A percentile compares a stretch with the other conserved stretches of the same genome.
These are phyloP conservation scores for Andrena trimmerana DNA, from an alignment of 2,888 invertebrate genomes.

Conservation along the genomic window DNA sequence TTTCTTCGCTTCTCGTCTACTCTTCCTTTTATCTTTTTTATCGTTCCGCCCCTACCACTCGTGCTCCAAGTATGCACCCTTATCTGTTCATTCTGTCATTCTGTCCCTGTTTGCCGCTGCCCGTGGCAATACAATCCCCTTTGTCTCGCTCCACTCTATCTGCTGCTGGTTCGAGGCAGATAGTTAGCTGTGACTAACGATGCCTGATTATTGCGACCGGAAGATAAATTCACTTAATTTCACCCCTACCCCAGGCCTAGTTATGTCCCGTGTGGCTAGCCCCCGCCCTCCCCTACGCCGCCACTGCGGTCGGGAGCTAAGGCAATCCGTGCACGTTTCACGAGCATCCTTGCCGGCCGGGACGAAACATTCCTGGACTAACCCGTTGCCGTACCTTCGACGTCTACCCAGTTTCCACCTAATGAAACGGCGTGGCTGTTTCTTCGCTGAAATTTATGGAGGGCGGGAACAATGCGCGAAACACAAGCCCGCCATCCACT, in stretches of 20 bases:
- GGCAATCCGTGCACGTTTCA: slow-evolving; percentile 37
- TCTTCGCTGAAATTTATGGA: slow-evolving; percentile 18
- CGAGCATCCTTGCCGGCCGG: neutral
- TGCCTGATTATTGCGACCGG: slow-evolving; percentile 76
- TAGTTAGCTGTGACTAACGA: slow-evolving; percentile 70
- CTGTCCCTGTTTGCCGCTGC: slow-evolving; percentile 14
- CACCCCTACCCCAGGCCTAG: slow-evolving; percentile 61
- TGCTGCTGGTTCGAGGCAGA: slow-evolving; percentile 17
- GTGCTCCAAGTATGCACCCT: slow-evolving; percentile 14
- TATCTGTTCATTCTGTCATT: slow-evolving; percentile 29
- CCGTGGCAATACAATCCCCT: slow-evolving; percentile 32
- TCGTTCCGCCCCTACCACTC: neutral
- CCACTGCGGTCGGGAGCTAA: slow-evolving; percentile 14
- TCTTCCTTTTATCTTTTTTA: neutral
- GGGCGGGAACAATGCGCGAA: slow-evolving; percentile 15
- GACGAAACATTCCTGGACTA: slow-evolving; percentile 2
- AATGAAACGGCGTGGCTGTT: slow-evolving; percentile 35
- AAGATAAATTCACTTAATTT: slow-evolving; percentile 78
- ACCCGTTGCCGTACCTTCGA: slow-evolving; percentile 4
- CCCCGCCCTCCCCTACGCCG: neutral
- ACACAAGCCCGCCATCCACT: neutral
- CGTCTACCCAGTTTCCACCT: slow-evolving; percentile 27
- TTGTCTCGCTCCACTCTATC: slow-evolving; percentile 3
- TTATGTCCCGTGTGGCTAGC: slow-evolving; percentile 36
- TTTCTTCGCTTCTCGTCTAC: slow-evolving; percentile 5